phyloP scores from a whole-genome alignment of 2,888 invertebrate species.

The Platerodrilus igneus region DNA sequence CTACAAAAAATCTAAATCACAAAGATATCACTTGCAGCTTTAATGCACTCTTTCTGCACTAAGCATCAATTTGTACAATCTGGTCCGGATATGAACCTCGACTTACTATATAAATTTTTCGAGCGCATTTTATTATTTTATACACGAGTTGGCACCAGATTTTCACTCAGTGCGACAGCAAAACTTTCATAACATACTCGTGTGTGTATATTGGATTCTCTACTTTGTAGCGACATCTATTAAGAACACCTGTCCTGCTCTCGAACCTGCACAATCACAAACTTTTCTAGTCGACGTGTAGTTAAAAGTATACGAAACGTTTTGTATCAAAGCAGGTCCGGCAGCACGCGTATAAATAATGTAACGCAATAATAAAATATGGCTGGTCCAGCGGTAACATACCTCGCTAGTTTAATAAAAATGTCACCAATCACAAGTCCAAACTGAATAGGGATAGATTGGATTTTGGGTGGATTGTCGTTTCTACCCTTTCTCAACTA shows the following conservation, averaged over 20 bases:
- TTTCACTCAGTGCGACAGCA: constrained; percentile 32
- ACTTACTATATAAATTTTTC: constrained; percentile 29
- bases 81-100: constrained; percentile 26
- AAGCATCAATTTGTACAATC: constrained; percentile 26
- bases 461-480: constrained; percentile 17
- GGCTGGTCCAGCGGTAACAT: constrained; percentile 35
- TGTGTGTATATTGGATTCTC: constrained; percentile 27
- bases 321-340: constrained; percentile 34
- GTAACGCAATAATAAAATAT: constrained; percentile 46
- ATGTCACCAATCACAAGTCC: constrained; percentile 36
- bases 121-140: constrained; percentile 32
- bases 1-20: no score
- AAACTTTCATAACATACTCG: constrained; percentile 34
- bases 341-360: constrained; percentile 42
- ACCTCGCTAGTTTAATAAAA: constrained; percentile 43
- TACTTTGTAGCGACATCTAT: constrained; percentile 12
- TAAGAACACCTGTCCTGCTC: constrained; percentile 14
- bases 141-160: constrained; percentile 31
- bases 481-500: constrained; percentile 13
- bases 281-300: constrained; percentile 12
- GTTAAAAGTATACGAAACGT: constrained; percentile 13
- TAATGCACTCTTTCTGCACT: constrained; percentile 22
- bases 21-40: no score
- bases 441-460: constrained; percentile 28
- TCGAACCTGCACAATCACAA: background rate